phyloP scores from a whole-genome alignment of 2,797 vertebrate genomes.

The Rhynchotus rufescens region DNA sequence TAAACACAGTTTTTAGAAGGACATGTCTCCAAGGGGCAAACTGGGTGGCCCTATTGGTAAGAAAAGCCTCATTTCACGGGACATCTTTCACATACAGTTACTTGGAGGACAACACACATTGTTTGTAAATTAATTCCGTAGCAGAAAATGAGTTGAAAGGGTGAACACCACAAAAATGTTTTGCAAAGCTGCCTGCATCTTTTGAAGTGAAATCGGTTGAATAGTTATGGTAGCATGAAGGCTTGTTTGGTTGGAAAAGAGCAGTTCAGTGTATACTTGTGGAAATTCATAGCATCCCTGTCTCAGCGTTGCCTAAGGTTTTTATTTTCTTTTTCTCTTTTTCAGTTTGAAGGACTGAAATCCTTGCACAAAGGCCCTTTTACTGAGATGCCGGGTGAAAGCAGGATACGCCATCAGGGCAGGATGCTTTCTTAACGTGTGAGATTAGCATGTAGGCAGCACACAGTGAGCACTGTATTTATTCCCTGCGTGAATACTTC shows the following conservation, averaged over 20 bases:
- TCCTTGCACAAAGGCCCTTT: not conserved
- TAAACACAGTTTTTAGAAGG: slow-evolving; percentile 38
- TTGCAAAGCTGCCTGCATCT: slow-evolving; percentile 45
- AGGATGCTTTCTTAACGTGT: not conserved
- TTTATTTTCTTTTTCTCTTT: not conserved
- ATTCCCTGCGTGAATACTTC: not conserved
- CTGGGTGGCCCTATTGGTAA: slow-evolving; percentile 39
- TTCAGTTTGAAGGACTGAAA: not conserved
- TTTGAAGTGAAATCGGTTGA: slow-evolving; percentile 60
- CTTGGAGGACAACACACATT: slow-evolving; percentile 60
- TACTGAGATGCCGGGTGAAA: not conserved
- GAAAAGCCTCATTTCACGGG: slow-evolving; percentile 44
- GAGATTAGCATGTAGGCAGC: not conserved
- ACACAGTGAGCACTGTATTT: not conserved
- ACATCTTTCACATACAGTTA: slow-evolving; percentile 55
- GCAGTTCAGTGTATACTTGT: not conserved
- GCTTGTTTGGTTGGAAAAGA: slow-evolving; percentile 5
- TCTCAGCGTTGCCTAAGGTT: not conserved
- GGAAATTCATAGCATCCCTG: not conserved
- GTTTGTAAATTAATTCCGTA: slow-evolving; percentile 61
- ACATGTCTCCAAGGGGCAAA: slow-evolving; percentile 9
- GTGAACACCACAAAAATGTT: slow-evolving; percentile 61
- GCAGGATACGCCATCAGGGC: not conserved
- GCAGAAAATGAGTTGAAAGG: slow-evolving; percentile 63
- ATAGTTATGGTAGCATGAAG: slow-evolving; percentile 27